Conservation (phyloP, 1,140 invertebrate species). For the Brachionus rotundiformis region DNA sequence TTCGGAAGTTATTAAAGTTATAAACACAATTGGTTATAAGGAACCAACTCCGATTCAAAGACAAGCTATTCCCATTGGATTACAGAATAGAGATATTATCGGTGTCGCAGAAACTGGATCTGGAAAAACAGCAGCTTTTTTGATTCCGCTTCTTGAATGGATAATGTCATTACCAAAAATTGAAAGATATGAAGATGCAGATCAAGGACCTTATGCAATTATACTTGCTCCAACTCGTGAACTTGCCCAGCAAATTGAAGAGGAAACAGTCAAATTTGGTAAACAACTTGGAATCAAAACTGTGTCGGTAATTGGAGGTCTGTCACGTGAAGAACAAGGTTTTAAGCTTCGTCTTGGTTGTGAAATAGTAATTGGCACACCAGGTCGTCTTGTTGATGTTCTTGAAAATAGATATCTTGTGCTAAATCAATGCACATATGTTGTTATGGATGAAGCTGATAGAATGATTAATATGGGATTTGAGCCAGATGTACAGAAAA, state of each 20-base stretch:
- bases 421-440: slow-evolving; percentile 82
- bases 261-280: slow-evolving; percentile 97
- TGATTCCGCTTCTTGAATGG: slow-evolving; percentile 95
- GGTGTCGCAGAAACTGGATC: slow-evolving; percentile 98
- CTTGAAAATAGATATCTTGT: slow-evolving; percentile 97
- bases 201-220: slow-evolving; percentile 94
- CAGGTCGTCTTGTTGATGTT: slow-evolving; percentile 97
- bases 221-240: slow-evolving; percentile 97
- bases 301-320: slow-evolving; percentile 94
- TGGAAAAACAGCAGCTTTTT: slow-evolving; percentile 96
- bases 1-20: slow-evolving; percentile 92
- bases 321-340: slow-evolving; percentile 96
- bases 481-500: slow-evolving; percentile 95
- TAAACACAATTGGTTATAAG: slow-evolving; percentile 91
- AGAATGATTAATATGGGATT: slow-evolving; percentile 99
- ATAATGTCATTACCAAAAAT: slow-evolving; percentile 96
- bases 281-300: slow-evolving; percentile 88
- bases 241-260: slow-evolving; percentile 98
- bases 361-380: slow-evolving; percentile 99
- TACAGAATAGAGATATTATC: slow-evolving; percentile 97
- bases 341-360: slow-evolving; percentile 92
- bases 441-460: slow-evolving; percentile 79
- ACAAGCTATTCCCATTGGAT: slow-evolving; percentile 97
- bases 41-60: slow-evolving; percentile 98
- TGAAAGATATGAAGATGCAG: slow-evolving; percentile 79